Conservation (phyloP, 2,113 vertebrate species). For the Patagioenas fasciata region DNA sequence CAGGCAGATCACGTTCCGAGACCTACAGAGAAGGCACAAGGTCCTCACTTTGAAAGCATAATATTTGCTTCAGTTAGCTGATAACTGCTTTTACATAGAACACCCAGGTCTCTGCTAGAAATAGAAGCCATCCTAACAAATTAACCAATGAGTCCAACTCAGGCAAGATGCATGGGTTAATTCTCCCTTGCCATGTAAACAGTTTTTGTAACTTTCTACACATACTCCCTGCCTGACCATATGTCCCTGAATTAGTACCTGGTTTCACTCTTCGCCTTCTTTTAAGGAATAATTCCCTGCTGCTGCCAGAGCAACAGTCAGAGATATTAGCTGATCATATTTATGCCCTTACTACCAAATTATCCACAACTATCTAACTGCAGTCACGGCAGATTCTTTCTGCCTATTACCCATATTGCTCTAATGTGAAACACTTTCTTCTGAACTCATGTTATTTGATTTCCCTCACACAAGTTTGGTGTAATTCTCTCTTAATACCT, state of each 20-base stretch:
- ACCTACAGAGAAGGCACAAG: not conserved
- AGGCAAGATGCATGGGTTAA: not conserved
- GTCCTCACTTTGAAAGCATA: not conserved
- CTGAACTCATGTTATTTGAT: not conserved
- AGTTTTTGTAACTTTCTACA: not conserved
- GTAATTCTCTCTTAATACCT: not conserved
- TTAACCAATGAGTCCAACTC: not conserved
- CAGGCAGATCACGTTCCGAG: not conserved
- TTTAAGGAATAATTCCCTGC: not conserved
- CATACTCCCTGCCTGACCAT: not conserved
- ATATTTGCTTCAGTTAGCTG: not conserved
- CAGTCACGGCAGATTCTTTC: not conserved
- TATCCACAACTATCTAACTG: not conserved
- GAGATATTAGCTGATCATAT: not conserved
- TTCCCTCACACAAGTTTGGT: not conserved
- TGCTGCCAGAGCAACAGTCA: not conserved
- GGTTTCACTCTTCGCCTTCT: not conserved
- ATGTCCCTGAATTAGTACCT: not conserved
- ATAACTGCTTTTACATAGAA: not conserved
- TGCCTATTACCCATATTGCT: not conserved
- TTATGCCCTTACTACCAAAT: not conserved
- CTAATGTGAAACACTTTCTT: not conserved
- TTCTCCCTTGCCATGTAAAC: not conserved
- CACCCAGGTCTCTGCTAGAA: not conserved
- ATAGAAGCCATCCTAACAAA: not conserved